A percentile compares a stretch with the other conserved stretches of the same genome.
Conservation (phyloP, 2,888 invertebrate species). For the Conistra vaccinii region DNA sequence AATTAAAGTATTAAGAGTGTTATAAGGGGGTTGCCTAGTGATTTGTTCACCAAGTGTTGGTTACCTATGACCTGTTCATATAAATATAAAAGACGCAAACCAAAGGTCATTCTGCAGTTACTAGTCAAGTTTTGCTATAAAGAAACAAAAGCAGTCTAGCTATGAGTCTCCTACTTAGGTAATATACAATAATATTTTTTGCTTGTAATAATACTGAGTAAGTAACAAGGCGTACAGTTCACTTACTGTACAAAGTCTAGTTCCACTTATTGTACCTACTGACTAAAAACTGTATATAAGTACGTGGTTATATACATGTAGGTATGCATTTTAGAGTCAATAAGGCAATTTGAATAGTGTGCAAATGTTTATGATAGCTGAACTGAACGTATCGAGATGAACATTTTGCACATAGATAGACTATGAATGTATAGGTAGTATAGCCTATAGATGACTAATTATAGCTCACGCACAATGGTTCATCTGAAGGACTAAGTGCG, state of each 20-base stretch:
- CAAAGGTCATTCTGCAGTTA: conserved; percentile 37
- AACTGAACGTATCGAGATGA: background rate
- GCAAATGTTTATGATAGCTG: background rate
- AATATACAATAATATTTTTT: conserved; percentile 8
- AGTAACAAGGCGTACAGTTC: conserved; percentile 20
- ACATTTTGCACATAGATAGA: background rate
- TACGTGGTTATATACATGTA: background rate
- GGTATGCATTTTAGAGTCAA: background rate
- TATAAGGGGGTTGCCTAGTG: background rate
- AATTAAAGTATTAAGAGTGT: background rate
- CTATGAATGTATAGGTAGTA: no score
- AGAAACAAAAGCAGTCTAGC: conserved; percentile 11
- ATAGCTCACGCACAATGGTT: no score
- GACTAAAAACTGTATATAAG: background rate
- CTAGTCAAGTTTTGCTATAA: background rate
- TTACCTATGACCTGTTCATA: conserved; percentile 6
- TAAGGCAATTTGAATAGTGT: background rate
- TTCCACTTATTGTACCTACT: conserved; percentile 15
- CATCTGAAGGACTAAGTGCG: no score
- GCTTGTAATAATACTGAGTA: conserved; percentile 25
- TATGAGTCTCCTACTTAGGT: conserved; percentile 10
- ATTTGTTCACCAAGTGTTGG: background rate
- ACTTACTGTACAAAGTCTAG: conserved; percentile 44
- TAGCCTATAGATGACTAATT: no score
- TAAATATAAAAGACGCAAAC: background rate